Evolutionary conservation across 2,888 invertebrate species (phyloP), one percentile per base, ranked within the genome.

Genomic region (Trilocha varians): DNA sequence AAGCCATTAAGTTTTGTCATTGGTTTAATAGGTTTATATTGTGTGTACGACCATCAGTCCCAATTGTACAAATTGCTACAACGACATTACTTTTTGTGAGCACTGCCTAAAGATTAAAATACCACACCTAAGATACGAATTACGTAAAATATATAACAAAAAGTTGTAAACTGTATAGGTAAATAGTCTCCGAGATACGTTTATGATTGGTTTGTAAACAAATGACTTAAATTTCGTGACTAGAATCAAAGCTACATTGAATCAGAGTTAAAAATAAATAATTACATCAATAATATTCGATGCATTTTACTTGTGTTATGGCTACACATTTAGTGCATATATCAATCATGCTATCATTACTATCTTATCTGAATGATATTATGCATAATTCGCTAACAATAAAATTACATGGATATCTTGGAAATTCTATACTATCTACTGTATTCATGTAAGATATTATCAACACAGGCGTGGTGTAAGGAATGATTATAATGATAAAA

Each of bases 401-500:
- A 36, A 36, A 38, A 38, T 38, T 16, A 47, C 6, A 41, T 41
- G 39, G 15, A 5, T 34, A 44, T 46, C 42, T 43, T 46, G 33
- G 40, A 43, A 43, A 11, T 49, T 9, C 6, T 32, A 18, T 34
- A 32, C 34, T 40, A 40, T 25, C 37, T 18, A 34, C 13, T 34
- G 40, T 36, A 36, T 36, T 16, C 13, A 34, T 40, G 36, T 41
- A 39, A 38, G 56, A 54, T 56, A 54, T 47, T 46, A 38, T 44
- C 34, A 41, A 47, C 47, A 35, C 13, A 13, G 11, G 53, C 56
- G 50, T 48, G 52, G 41, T 52, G 48, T 45, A 47, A 5, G 33
- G 36, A 18, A 42, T 50, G 52, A 56, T 56, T 49, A 43, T 35
- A 16, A 49, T 57, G 57, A 54, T 57, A 49, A 41, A 45, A 47